These are phyloP conservation scores for Oconnorella tubifera DNA, from an alignment of 2,888 invertebrate genomes.

Conservation along the genomic window DNA sequence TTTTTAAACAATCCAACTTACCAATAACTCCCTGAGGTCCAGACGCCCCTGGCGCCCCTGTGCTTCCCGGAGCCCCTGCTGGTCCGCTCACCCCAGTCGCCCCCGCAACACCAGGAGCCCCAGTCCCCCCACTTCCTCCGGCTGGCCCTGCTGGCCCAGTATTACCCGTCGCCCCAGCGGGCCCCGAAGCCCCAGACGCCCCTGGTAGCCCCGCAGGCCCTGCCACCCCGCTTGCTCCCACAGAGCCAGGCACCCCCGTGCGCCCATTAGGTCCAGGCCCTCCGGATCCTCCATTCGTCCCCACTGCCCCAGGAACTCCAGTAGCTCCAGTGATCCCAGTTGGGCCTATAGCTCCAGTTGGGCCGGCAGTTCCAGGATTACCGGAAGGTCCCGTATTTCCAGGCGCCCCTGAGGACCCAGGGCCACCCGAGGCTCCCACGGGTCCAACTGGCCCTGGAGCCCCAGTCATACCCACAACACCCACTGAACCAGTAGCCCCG, in stretches of 20 bases:
- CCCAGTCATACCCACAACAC: slow-evolving; percentile 5
- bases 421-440: slow-evolving; percentile 1
- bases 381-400: slow-evolving; percentile 19
- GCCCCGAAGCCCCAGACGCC: not conserved
- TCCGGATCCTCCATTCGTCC: not conserved
- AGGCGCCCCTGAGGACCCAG: slow-evolving; percentile 16
- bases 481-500: slow-evolving; percentile 18
- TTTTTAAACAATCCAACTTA: no score
- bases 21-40: slow-evolving; percentile 26
- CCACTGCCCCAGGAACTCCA: slow-evolving; percentile 4
- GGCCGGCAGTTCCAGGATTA: slow-evolving; percentile 6
- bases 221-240: slow-evolving; percentile 3
- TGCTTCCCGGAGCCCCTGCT: slow-evolving; percentile 21
- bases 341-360: slow-evolving; percentile 7
- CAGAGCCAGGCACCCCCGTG: slow-evolving; percentile 4
- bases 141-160: slow-evolving; percentile 6
- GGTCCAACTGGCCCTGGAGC: slow-evolving; percentile 1
- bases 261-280: not conserved
- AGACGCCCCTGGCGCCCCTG: slow-evolving; percentile 24
- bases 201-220: slow-evolving; percentile 11
- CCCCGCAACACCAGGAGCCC: slow-evolving; percentile 12
- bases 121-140: not conserved
- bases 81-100: slow-evolving; percentile 24
- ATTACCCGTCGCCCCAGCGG: not conserved
- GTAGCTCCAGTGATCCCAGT: slow-evolving; percentile 2